Evolutionary conservation across 2,113 vertebrate species (phyloP).

Genomic region (Halichoeres trimaculatus): DNA sequence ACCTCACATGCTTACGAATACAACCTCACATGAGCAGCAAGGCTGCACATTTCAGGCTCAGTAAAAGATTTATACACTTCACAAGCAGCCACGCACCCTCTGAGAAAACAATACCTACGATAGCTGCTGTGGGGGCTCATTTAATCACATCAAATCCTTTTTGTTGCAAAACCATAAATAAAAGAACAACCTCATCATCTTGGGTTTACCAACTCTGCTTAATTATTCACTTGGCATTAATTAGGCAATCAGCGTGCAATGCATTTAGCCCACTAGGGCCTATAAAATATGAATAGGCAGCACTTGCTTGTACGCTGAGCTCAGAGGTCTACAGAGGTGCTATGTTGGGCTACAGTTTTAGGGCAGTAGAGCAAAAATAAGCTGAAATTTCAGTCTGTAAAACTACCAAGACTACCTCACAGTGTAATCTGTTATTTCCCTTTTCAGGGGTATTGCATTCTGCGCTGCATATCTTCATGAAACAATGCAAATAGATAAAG

Average conservation of each 20-base stretch:
- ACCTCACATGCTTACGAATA: background rate
- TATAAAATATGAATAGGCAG: conserved; percentile 51
- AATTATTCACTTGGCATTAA: conserved; percentile 65
- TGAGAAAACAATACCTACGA: conserved; percentile 14
- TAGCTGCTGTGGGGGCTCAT: conserved; percentile 35
- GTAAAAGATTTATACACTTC: conserved; percentile 16
- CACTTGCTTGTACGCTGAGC: conserved; percentile 28
- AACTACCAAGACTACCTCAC: background rate
- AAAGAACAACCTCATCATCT: conserved; percentile 63
- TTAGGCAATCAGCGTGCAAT: conserved; percentile 56
- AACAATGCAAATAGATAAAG: no score
- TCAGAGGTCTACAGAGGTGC: conserved; percentile 12
- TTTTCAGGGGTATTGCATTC: no score
- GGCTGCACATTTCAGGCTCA: background rate
- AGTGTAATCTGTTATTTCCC: background rate
- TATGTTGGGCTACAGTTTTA: background rate
- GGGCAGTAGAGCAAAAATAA: background rate
- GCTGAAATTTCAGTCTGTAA: background rate
- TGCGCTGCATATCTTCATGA: background rate
- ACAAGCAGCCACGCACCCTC: background rate
- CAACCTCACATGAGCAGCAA: conserved; percentile 1
- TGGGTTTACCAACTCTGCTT: conserved; percentile 54
- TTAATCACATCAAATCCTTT: conserved; percentile 48
- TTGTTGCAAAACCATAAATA: conserved; percentile 65
- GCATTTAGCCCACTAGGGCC: conserved; percentile 43